Evolutionary conservation across 2,113 vertebrate species (phyloP).

Genomic region (Datnioides undecimradiatus): DNA sequence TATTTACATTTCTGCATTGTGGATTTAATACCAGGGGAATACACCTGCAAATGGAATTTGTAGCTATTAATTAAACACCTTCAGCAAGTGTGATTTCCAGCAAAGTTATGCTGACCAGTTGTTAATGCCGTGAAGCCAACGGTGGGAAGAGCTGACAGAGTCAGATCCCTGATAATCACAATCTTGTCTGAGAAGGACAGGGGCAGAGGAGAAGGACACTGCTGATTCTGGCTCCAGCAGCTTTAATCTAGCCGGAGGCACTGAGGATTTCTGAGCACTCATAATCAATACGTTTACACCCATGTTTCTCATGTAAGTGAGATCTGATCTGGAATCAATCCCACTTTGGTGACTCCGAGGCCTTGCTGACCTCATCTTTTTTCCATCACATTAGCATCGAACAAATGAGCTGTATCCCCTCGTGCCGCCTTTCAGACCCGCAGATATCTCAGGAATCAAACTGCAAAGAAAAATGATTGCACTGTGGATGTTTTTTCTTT

Average conservation of each 20-base stretch:
- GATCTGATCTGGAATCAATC: slow-evolving; percentile 80
- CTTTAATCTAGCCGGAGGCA: slow-evolving; percentile 64
- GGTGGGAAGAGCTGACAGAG: slow-evolving; percentile 70
- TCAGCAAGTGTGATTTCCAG: slow-evolving; percentile 60
- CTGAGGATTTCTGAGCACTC: slow-evolving; percentile 64
- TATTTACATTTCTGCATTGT: slow-evolving; percentile 1
- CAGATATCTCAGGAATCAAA: slow-evolving; percentile 37
- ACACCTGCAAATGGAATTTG: slow-evolving; percentile 51
- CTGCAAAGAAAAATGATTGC: slow-evolving; percentile 33
- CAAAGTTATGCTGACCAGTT: slow-evolving; percentile 63
- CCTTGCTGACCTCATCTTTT: slow-evolving; percentile 74
- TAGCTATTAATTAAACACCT: slow-evolving; percentile 75
- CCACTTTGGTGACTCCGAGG: slow-evolving; percentile 62
- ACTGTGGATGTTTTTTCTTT: slow-evolving; percentile 21
- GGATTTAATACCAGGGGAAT: slow-evolving; percentile 41
- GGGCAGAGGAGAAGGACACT: slow-evolving; percentile 63
- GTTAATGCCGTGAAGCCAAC: slow-evolving; percentile 40
- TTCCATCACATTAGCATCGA: slow-evolving; percentile 77
- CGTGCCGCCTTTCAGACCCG: slow-evolving; percentile 6
- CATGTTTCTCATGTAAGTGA: slow-evolving; percentile 78
- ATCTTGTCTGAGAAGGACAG: slow-evolving; percentile 69
- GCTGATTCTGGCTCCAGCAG: slow-evolving; percentile 55
- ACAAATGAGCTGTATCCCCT: slow-evolving; percentile 62
- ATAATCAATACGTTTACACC: slow-evolving; percentile 75
- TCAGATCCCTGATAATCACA: slow-evolving; percentile 67